phyloP scores from a whole-genome alignment of 1,140 invertebrate genomes.

The Drosophila burlai region DNA sequence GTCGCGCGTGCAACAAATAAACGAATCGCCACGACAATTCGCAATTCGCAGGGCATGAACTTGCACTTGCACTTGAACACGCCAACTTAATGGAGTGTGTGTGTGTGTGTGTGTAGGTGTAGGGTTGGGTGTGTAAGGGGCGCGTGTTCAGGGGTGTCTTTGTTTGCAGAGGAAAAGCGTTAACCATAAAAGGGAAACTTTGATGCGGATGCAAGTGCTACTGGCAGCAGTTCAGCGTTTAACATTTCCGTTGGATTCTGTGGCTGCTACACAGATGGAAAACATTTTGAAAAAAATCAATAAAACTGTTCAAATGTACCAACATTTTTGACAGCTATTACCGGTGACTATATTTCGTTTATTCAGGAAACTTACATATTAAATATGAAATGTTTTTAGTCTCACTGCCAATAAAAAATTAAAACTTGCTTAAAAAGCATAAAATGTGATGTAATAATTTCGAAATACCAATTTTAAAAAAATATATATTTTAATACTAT shows the following conservation, averaged over 20 bases:
- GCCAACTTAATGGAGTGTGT: slow-evolving; percentile 36
- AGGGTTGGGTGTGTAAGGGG: neutral
- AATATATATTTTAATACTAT: too few species aligned
- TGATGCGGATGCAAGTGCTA: slow-evolving; percentile 28
- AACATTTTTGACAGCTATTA: too few species aligned
- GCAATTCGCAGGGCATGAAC: slow-evolving; percentile 51
- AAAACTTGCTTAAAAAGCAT: too few species aligned
- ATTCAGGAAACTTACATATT: too few species aligned
- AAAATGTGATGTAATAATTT: too few species aligned
- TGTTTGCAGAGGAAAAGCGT: slow-evolving; percentile 41
- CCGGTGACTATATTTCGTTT: neutral
- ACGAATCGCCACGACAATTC: slow-evolving; percentile 26
- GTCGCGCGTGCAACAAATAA: slow-evolving; percentile 47
- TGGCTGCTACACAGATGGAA: slow-evolving; percentile 8
- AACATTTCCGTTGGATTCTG: slow-evolving; percentile 20
- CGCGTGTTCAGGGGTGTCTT: slow-evolving; percentile 16
- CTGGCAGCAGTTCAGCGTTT: slow-evolving; percentile 26
- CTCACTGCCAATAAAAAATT: too few species aligned
- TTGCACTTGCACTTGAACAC: slow-evolving; percentile 54
- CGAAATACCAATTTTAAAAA: too few species aligned
- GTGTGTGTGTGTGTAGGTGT: neutral
- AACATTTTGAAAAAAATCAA: neutral
- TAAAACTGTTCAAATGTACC: neutral
- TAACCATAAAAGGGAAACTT: slow-evolving; percentile 31
- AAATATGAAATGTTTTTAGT: too few species aligned